Percentiles rank a stretch among this genome's conserved stretches.
Evolutionary conservation across 2,888 invertebrate genomes (phyloP).

Genomic region (Prosapia bicincta): DNA sequence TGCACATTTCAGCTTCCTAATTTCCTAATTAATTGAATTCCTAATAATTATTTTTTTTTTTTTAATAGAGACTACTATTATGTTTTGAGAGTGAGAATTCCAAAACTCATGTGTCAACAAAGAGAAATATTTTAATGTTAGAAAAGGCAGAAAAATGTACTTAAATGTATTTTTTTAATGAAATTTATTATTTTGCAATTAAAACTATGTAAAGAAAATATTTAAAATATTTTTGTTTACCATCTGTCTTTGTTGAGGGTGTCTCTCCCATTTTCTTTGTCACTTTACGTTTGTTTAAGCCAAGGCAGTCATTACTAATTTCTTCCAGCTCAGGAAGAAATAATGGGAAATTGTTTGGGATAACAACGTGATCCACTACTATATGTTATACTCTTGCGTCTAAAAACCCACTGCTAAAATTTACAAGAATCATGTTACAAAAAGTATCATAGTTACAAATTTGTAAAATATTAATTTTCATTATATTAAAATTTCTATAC

Average conservation of each 20-base stretch:
- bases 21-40: too few species aligned
- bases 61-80: too few species aligned
- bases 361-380: slow-evolving; percentile 94
- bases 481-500: not conserved
- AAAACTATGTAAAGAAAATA: too few species aligned
- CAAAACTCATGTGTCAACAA: too few species aligned
- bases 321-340: slow-evolving; percentile 91
- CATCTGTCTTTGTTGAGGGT: not conserved
- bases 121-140: too few species aligned
- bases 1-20: too few species aligned
- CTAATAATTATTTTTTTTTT: too few species aligned
- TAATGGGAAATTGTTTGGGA: slow-evolving; percentile 83
- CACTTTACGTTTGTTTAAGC: slow-evolving; percentile 58
- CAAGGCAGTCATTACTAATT: slow-evolving; percentile 81
- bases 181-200: too few species aligned
- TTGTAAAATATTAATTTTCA: not conserved
- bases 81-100: too few species aligned
- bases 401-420: slow-evolving; percentile 59
- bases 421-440: not conserved
- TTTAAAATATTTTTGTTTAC: too few species aligned
- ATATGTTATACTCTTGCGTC: slow-evolving; percentile 91
- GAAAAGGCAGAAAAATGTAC: too few species aligned
- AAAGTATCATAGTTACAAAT: not conserved
- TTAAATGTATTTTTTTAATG: too few species aligned
- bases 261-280: not conserved